phyloP scores from a whole-genome alignment of 2,888 invertebrate genomes.

The Philereme vetulata region DNA sequence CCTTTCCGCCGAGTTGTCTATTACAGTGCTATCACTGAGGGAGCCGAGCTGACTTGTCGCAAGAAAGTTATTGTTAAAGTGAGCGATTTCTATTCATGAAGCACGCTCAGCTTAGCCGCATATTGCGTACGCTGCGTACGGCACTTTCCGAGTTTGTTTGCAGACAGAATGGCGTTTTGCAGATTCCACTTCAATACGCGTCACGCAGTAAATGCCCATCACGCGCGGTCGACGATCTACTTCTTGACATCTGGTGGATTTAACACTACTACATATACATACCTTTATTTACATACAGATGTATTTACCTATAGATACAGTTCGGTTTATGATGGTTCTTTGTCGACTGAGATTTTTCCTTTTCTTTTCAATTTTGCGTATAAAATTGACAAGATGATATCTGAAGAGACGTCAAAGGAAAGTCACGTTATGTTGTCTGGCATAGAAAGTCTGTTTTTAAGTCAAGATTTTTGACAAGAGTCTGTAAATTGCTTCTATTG shows the following conservation, averaged over 20 bases:
- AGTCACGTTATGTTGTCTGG: conserved; percentile 7
- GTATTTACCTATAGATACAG: not conserved
- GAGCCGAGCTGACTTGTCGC: conserved; percentile 45
- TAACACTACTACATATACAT: not conserved
- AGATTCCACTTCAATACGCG: conserved; percentile 33
- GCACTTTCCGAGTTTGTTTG: conserved; percentile 31
- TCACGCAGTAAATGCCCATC: conserved; percentile 26
- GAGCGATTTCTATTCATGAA: conserved; percentile 77
- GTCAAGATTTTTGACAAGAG: conserved; percentile 8
- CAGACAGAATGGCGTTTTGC: conserved; percentile 24
- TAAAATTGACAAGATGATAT: conserved; percentile 18
- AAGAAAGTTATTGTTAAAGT: conserved; percentile 65
- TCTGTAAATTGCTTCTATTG: conserved; percentile 18
- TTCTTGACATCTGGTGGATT: conserved; percentile 26
- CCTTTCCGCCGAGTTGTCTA: conserved; percentile 45
- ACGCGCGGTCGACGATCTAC: conserved; percentile 16
- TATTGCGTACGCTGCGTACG: conserved; percentile 44
- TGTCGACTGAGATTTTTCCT: conserved; percentile 10
- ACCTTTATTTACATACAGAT: too few relatives aligned
- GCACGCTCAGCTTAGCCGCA: conserved; percentile 49
- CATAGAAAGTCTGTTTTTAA: conserved; percentile 12
- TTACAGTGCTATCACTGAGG: conserved; percentile 51
- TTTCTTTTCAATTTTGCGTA: conserved; percentile 7
- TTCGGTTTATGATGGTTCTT: not conserved
- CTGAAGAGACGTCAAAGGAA: conserved; percentile 17